These are phyloP conservation scores for Drosophila yooni DNA, from an alignment of 2,888 invertebrate species.

Conservation along the genomic window DNA sequence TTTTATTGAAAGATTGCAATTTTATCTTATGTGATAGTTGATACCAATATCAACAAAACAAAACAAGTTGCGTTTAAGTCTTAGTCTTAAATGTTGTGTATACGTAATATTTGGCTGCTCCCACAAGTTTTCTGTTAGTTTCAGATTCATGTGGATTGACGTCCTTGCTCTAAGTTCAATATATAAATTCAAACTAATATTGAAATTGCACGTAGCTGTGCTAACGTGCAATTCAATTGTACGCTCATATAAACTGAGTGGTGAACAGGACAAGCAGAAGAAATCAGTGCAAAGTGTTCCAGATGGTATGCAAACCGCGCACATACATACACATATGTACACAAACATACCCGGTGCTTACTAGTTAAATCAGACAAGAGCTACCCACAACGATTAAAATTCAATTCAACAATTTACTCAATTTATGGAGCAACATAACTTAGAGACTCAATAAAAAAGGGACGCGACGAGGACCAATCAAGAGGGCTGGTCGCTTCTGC, in stretches of 20 bases:
- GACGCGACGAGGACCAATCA: not conserved
- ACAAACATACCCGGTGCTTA: not conserved
- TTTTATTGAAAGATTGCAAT: not conserved
- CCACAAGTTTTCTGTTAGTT: not conserved
- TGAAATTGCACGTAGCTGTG: conserved; percentile 28
- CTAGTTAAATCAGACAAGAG: conserved; percentile 37
- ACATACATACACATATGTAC: not conserved
- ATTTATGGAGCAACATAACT: conserved; percentile 74
- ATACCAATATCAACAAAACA: not conserved
- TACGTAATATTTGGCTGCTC: conserved; percentile 5
- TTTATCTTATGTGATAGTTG: not conserved
- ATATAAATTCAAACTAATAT: not conserved
- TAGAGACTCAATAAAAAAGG: conserved; percentile 65
- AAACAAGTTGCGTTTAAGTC: not conserved
- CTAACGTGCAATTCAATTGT: conserved; percentile 15
- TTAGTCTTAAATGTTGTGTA: not conserved
- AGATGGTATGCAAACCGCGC: conserved; percentile 12
- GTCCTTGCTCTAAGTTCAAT: not conserved
- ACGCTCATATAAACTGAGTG: conserved; percentile 18
- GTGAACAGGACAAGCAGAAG: not conserved
- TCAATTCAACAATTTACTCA: conserved; percentile 70
- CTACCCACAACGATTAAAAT: conserved; percentile 69
- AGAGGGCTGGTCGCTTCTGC: not conserved
- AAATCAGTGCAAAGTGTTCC: conserved; percentile 33
- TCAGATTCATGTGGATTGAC: not conserved